Percentiles rank a stretch among this genome's conserved stretches.
Conservation (phyloP, 1,140 invertebrate genomes). For the Ceratitis capitata region DNA sequence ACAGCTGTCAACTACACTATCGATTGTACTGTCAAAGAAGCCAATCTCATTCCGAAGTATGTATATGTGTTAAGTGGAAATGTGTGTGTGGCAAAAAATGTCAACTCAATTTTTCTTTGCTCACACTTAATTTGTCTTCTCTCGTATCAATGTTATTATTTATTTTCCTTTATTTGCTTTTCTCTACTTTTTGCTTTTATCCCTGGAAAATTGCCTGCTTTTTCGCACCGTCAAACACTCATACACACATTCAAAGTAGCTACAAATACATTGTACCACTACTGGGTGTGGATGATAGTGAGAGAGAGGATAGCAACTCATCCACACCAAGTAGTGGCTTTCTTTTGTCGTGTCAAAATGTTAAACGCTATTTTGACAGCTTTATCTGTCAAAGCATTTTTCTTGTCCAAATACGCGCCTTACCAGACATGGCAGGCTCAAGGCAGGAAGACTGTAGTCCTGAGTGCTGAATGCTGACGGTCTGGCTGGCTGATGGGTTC, state of each 20-base stretch:
- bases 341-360: slow-evolving; percentile 25
- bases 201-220: slow-evolving; percentile 23
- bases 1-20: background rate
- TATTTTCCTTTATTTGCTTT: background rate
- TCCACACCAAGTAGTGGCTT: background rate
- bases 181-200: too few species aligned
- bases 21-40: background rate
- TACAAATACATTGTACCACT: too few species aligned
- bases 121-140: slow-evolving; percentile 23
- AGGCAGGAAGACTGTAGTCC: background rate
- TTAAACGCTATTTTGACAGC: slow-evolving; percentile 39
- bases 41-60: background rate
- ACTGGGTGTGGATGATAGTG: too few species aligned
- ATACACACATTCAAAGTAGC: background rate
- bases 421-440: too few species aligned
- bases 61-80: background rate
- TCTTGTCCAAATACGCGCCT: slow-evolving; percentile 23
- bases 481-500: too few species aligned
- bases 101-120: slow-evolving; percentile 21
- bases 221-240: background rate
- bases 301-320: too few species aligned
- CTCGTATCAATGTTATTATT: too few species aligned
- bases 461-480: background rate
- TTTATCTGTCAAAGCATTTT: slow-evolving; percentile 39
- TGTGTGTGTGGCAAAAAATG: background rate